Percentiles rank a stretch among this genome's conserved stretches.
Evolutionary conservation across 1,140 invertebrate genomes (phyloP).

Genomic region (Helicoverpa armigera): DNA sequence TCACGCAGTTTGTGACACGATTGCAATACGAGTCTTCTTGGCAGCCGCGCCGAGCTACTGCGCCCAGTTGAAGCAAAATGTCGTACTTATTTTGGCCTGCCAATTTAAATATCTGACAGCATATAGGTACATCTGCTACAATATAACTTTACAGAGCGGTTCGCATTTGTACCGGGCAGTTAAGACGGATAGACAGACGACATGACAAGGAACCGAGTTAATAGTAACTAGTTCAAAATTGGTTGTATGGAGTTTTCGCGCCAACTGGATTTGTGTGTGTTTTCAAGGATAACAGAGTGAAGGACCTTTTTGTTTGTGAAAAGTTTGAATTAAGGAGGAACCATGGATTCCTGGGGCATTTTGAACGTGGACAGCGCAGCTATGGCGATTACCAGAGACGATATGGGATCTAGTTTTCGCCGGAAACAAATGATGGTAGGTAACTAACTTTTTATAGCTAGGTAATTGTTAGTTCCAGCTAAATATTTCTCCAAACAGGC

Average conservation of each 20-base stretch:
- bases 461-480: neutral
- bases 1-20: slow-evolving; percentile 65
- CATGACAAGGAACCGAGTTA: slow-evolving; percentile 59
- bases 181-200: slow-evolving; percentile 52
- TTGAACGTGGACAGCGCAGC: slow-evolving; percentile 88
- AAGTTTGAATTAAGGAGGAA: slow-evolving; percentile 42
- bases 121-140: slow-evolving; percentile 65
- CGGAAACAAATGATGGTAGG: slow-evolving; percentile 86
- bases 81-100: slow-evolving; percentile 86
- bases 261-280: slow-evolving; percentile 45
- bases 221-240: slow-evolving; percentile 22
- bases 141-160: slow-evolving; percentile 49
- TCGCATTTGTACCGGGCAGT: slow-evolving; percentile 57
- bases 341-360: slow-evolving; percentile 89
- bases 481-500: neutral
- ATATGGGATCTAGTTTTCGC: slow-evolving; percentile 86
- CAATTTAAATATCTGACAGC: slow-evolving; percentile 81
- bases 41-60: slow-evolving; percentile 64
- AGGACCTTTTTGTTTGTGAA: slow-evolving; percentile 36
- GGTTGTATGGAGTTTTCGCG: slow-evolving; percentile 54
- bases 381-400: slow-evolving; percentile 88
- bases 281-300: slow-evolving; percentile 40
- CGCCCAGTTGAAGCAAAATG: slow-evolving; percentile 84
- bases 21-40: slow-evolving; percentile 80
- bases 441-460: slow-evolving; percentile 53